Evolutionary conservation across 2,113 vertebrate species (phyloP), one percentile per base, ranked within the genome.

Genomic region (Seriola quinqueradiata): DNA sequence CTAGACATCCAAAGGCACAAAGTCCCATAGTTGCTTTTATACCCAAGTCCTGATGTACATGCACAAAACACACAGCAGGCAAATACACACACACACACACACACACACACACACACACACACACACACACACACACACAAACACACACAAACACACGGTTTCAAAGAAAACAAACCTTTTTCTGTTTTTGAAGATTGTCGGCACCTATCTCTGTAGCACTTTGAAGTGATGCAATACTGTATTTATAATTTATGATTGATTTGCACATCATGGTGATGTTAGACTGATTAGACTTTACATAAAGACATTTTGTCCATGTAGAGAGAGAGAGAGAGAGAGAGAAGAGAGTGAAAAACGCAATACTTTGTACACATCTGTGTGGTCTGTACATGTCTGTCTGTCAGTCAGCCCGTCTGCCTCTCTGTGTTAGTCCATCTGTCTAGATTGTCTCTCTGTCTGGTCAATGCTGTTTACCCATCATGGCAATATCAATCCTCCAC

Each of bases 181-280:
- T 71, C 50, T 84, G 65, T 85, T 88, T 91, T 78, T 82, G 61
- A 83, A 88, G 87, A 94, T 92, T 86, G 89, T 91, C 36, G 78
- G 80, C 89, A 93, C 89, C 77, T 92, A 93, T 92, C 77, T 93
- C 86, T 91, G 93, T 93, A 95, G 95, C 95, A 95, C 94, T 94
- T 95, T 95, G 90, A 95, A 93, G 91, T 95, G 93, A 95, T 94
- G 95, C 95, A 95, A 96, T 95, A 95, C 90, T 91, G 75, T 92
- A 90, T 89, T 90, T 94, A 82, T 92, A 88, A 86, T 91, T 89
- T 90, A 61, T 84, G 85, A 90, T 90, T 90, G 79, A 93, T 94
- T 93, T 93, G 88, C 91, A 95, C 92, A 90, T 89, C 75, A 65
- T 66, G 82, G 54, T 82, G 73, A 87, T 75, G 81, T 32, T 78